Conservation (phyloP, 2,797 vertebrate genomes). For the Petrocephalus sullivani region DNA sequence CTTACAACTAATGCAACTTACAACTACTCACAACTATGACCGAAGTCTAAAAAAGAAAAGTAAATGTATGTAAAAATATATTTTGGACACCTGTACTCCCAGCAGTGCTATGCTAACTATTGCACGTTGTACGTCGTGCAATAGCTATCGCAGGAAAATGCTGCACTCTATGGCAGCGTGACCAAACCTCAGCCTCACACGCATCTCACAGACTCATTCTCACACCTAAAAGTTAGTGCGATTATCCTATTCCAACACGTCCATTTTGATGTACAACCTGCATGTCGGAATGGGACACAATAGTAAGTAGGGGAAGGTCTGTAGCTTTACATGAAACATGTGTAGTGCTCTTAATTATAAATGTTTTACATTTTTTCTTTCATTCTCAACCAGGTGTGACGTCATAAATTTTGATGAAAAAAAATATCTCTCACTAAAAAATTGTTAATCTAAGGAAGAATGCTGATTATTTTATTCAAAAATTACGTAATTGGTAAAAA, state of each 20-base stretch:
- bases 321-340: not conserved
- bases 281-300: not conserved
- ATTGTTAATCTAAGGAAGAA: not conserved
- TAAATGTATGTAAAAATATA: not conserved
- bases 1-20: too few relatives aligned
- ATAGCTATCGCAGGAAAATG: not conserved
- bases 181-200: not conserved
- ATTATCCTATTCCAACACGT: not conserved
- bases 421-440: not conserved
- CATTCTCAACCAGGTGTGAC: not conserved
- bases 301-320: not conserved
- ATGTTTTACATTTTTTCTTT: not conserved
- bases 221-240: not conserved
- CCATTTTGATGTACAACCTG: not conserved
- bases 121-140: not conserved
- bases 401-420: not conserved
- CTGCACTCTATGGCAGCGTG: not conserved
- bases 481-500: not conserved
- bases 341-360: too few relatives aligned
- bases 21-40: not conserved
- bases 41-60: not conserved
- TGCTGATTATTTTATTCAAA: not conserved
- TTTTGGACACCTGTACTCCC: not conserved
- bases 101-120: not conserved
- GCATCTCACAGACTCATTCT: not conserved